phyloP scores from a whole-genome alignment of 37 sponge, comb jelly and placozoan species.

The Tethya wilhelma region DNA sequence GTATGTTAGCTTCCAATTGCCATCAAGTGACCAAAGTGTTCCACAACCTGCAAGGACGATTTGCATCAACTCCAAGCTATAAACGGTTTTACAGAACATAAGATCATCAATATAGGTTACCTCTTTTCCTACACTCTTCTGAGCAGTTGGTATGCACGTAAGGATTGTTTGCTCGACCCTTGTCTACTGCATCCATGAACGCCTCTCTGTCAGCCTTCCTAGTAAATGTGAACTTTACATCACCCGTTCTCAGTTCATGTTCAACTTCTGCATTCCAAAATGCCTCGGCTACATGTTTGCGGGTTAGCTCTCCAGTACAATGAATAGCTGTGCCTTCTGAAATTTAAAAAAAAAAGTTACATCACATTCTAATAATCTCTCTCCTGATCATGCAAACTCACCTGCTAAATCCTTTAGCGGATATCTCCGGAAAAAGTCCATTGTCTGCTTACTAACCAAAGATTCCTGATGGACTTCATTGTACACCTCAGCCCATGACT shows the following conservation, averaged over 20 bases:
- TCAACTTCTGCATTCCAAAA: constrained; percentile 35
- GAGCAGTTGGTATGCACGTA: constrained; percentile 24
- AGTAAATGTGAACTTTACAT: not conserved
- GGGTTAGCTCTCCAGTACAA: constrained; percentile 9
- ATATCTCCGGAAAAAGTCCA: not conserved
- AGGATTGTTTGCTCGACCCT: not conserved
- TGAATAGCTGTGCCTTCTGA: not conserved
- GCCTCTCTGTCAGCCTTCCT: not conserved
- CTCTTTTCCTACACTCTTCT: constrained; percentile 30
- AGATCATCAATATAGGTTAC: constrained; percentile 14
- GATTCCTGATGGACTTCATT: constrained; percentile 8
- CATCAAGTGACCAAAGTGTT: constrained; percentile 22
- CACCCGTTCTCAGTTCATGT: constrained; percentile 8
- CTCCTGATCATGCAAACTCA: not conserved
- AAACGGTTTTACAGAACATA: not conserved
- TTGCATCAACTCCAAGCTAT: not conserved
- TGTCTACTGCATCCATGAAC: constrained; percentile 30
- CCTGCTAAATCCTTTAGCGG: not conserved
- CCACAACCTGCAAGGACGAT: constrained; percentile 31
- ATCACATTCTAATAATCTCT: not conserved
- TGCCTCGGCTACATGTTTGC: constrained; percentile 29
- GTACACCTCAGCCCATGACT: constrained; percentile 7
- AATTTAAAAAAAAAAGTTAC: not conserved
- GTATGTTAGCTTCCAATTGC: constrained; percentile 21
- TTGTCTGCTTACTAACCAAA: not conserved